Base-by-base conservation (phyloP, 2,113 vertebrate genomes). In the Dendrocopos noguchii region DNA sequence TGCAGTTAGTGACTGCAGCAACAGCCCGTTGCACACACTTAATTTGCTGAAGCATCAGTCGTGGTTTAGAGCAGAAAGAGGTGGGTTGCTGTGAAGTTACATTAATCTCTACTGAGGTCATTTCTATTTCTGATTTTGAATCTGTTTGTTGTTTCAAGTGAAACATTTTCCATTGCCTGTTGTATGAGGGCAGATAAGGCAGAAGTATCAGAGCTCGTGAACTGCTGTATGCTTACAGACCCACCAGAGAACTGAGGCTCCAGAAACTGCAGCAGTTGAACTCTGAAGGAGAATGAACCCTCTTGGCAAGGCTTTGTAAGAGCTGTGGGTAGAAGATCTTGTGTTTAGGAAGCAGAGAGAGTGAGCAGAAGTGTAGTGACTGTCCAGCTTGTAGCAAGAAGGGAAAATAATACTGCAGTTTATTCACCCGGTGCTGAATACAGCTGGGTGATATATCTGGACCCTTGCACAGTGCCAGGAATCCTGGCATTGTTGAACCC, bases 91-190 rank as follows among this genome's bases (percentile, higher is more conserved):
- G 50, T 80, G 78, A 82, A 80, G 94, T 80, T 93, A 57, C 85
- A 93, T 92, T 96, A 75, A 85, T 84, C 65, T 80, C 89, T 80
- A 46, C 79, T 91, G 93, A 94, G 81, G 78, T 95, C 81, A 95
- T 94, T 95, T 95, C 94, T 94, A 88, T 90, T 96, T 95, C 83
- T 94, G 77, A 93, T 90, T 93, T 92, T 71, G 55, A 84, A 84
- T 90, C 83, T 93, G 92, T 95, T 91, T 95, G 95, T 95, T 95
- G 75, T 77, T 94, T 93, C 90, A 94, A 92, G 79, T 85, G 70
- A 92, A 92, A 94, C 90, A 95, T 96, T 96, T 96, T 96, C 93
- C 91, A 91, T 83, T 94, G 87, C 91, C 55, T 92, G 77, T 87
- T 78, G 83, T 94, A 90, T 61, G 70, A 84, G 60, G 85, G 83